These are phyloP conservation scores for Matsumyia berberina DNA, from an alignment of 2,888 invertebrate species.

Conservation along the genomic window DNA sequence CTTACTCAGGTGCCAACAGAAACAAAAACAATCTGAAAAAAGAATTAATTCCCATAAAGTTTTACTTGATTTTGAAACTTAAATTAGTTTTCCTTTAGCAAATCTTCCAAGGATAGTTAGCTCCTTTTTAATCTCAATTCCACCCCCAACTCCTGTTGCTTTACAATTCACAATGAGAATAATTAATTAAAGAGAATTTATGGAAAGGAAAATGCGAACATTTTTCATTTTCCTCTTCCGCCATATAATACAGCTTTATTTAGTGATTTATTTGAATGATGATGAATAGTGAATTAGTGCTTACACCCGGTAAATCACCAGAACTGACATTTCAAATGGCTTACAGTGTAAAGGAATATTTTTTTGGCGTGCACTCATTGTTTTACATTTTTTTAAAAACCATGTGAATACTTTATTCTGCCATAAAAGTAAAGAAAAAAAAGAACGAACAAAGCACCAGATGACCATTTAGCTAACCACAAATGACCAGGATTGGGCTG, in stretches of 20 bases:
- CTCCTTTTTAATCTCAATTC: constrained; percentile 15
- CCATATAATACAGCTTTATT: constrained; percentile 41
- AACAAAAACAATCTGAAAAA: constrained; percentile 3
- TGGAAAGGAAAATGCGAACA: constrained; percentile 32
- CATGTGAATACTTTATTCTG: not conserved
- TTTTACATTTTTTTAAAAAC: constrained; percentile 13
- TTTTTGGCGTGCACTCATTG: not conserved
- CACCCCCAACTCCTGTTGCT: too few relatives aligned
- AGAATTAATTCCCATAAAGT: constrained; percentile 30
- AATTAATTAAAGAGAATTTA: constrained; percentile 55
- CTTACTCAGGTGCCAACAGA: constrained; percentile 8
- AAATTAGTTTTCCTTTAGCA: constrained; percentile 29
- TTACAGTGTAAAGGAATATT: constrained; percentile 25
- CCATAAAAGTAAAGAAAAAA: constrained; percentile 9
- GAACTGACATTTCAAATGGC: constrained; percentile 51
- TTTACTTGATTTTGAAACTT: constrained; percentile 13
- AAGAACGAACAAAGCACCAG: constrained; percentile 6
- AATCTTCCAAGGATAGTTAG: not conserved
- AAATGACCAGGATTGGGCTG: constrained; percentile 24
- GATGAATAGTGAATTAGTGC: constrained; percentile 59
- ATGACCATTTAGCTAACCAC: constrained; percentile 57
- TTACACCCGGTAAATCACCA: constrained; percentile 53
- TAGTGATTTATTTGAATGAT: constrained; percentile 59
- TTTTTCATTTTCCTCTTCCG: constrained; percentile 42
- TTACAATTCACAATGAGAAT: constrained; percentile 35